Evolutionary conservation across 2,797 vertebrate genomes (phyloP).

Genomic region (Tinamus major): DNA sequence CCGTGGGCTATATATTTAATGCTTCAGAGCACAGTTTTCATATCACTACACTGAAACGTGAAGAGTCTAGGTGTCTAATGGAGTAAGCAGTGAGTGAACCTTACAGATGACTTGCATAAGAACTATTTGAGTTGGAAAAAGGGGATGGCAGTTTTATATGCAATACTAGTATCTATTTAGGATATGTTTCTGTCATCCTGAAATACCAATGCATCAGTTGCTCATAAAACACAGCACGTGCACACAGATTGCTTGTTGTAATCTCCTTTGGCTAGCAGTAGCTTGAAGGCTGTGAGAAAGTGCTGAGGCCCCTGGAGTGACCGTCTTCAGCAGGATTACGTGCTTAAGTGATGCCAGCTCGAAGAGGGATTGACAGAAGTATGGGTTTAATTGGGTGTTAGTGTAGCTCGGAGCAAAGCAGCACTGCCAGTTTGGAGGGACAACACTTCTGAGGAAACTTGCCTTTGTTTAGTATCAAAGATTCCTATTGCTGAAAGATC

Average conservation of each 20-base stretch:
- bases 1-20: neutral
- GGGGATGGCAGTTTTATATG: neutral
- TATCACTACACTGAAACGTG: neutral
- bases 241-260: neutral
- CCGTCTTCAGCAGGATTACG: neutral
- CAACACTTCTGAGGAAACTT: neutral
- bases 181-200: neutral
- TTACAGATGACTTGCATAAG: neutral
- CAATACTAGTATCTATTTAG: neutral
- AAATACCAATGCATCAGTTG: neutral
- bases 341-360: neutral
- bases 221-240: neutral
- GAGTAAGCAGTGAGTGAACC: neutral
- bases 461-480: neutral
- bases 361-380: neutral
- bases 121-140: neutral
- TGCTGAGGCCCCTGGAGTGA: neutral
- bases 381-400: neutral
- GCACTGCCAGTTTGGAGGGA: neutral
- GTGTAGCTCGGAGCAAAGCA: neutral
- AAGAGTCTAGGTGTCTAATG: neutral
- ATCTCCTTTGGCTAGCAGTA: neutral
- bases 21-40: neutral
- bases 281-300: neutral
- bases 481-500: neutral